A percentile compares a stretch with the other conserved stretches of the same genome.
phyloP scores from a whole-genome alignment of 2,113 vertebrate genomes.

The Mesembrinibis cayennensis region DNA sequence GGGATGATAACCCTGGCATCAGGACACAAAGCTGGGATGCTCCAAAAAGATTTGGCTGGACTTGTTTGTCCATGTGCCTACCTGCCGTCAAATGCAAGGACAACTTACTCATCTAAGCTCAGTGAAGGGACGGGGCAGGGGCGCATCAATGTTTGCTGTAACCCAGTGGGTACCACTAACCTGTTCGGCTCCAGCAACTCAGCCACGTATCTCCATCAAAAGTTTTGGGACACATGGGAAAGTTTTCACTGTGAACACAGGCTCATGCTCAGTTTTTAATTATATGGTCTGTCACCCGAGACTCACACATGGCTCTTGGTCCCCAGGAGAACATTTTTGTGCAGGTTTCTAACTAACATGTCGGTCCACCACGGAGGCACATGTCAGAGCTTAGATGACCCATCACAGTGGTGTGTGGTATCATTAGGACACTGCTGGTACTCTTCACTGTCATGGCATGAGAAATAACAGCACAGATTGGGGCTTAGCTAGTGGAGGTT shows the following conservation, averaged over 20 bases:
- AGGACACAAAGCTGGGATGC: neutral
- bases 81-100: neutral
- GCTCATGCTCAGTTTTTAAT: neutral
- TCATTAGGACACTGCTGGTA: neutral
- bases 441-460: neutral
- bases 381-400: neutral
- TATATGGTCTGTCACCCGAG: accelerated
- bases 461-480: neutral
- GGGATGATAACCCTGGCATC: neutral
- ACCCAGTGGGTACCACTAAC: neutral
- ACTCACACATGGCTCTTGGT: neutral
- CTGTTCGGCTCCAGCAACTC: neutral
- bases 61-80: neutral
- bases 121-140: neutral
- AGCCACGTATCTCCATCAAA: neutral
- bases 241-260: neutral
- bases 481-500: neutral
- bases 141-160: neutral
- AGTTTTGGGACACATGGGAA: neutral
- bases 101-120: neutral
- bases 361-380: accelerated
- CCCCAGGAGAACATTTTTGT: neutral
- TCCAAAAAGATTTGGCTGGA: neutral
- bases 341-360: accelerated
- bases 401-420: neutral